These are phyloP conservation scores for Crocidura indochinensis DNA, from an alignment of 2,797 vertebrate genomes.

Conservation along the genomic window DNA sequence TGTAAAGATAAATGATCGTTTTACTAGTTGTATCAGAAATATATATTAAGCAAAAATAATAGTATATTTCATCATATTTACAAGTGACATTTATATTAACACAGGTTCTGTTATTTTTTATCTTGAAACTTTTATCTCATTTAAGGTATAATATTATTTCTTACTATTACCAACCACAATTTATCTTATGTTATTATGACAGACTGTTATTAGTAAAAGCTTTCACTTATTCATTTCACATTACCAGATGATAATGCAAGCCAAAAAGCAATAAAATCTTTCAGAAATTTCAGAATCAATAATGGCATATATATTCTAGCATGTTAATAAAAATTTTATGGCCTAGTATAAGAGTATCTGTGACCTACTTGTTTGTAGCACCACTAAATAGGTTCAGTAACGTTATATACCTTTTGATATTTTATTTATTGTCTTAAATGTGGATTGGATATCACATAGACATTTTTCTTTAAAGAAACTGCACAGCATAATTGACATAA, in stretches of 20 bases:
- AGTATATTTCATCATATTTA: neutral
- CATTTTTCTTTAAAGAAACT: too few species aligned
- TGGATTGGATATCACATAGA: too few species aligned
- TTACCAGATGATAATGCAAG: neutral
- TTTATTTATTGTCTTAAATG: too few species aligned
- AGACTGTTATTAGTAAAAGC: neutral
- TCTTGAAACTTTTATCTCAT: neutral
- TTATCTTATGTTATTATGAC: neutral
- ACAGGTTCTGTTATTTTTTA: neutral
- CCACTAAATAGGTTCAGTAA: neutral
- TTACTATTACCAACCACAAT: neutral
- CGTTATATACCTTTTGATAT: too few species aligned
- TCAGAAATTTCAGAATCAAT: neutral
- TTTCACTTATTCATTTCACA: neutral
- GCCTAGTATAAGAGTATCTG: neutral
- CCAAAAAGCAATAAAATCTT: neutral
- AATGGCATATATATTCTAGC: neutral
- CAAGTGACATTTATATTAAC: neutral
- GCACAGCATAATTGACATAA: too few species aligned
- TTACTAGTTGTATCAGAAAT: conserved; percentile 22
- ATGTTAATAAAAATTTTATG: neutral
- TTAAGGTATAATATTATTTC: neutral
- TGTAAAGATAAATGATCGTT: neutral
- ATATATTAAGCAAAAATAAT: conserved; percentile 16
- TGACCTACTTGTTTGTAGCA: neutral